A percentile compares a stretch with the other conserved stretches of the same genome.
These are phyloP conservation scores for Epizoanthus scotinus DNA, from an alignment of 92 coral and sea anemone genomes.

Conservation along the genomic window DNA sequence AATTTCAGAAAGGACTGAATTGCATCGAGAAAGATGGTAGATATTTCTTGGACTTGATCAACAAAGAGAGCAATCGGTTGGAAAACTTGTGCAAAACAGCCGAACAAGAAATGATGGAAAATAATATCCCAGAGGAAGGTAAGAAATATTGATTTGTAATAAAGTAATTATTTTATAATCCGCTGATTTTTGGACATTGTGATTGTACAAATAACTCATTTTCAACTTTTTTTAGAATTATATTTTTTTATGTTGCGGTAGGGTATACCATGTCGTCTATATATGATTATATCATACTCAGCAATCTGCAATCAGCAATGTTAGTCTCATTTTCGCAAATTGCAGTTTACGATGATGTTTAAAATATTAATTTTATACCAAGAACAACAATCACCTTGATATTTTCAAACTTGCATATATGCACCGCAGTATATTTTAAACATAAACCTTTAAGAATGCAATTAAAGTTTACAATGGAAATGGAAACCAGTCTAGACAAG, in stretches of 20 bases:
- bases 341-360: background rate
- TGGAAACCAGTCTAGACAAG: conserved; percentile 37
- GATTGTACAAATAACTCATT: conserved; percentile 1
- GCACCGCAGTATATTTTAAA: no score
- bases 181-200: conserved; percentile 7
- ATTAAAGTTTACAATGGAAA: conserved; percentile 8
- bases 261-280: background rate
- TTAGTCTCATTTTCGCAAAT: background rate
- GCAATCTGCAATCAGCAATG: background rate
- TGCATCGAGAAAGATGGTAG: conserved; percentile 81
- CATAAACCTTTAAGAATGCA: no score
- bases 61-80: conserved; percentile 77
- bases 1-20: conserved; percentile 73
- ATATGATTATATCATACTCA: background rate
- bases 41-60: conserved; percentile 76
- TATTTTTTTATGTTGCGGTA: background rate
- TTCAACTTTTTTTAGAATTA: background rate
- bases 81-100: conserved; percentile 61
- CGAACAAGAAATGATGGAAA: conserved; percentile 79
- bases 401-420: background rate
- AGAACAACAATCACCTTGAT: background rate
- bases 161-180: background rate
- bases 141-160: conserved; percentile 9
- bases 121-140: conserved; percentile 85
- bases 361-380: background rate